phyloP scores from a whole-genome alignment of 2,888 invertebrate genomes.

The Drosophila infuscata region DNA sequence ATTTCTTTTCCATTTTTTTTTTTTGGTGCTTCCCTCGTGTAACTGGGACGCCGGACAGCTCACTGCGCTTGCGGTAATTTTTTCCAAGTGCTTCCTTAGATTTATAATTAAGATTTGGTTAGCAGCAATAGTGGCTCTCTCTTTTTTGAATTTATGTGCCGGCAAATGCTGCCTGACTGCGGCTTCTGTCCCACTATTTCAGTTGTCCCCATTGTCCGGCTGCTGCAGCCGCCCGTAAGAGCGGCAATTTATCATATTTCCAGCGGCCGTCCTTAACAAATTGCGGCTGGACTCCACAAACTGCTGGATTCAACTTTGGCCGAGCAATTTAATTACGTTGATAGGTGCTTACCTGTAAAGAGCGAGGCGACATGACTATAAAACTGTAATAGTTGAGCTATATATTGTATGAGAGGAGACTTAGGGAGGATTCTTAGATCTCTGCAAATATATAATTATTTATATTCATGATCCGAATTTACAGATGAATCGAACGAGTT shows the following conservation, averaged over 20 bases:
- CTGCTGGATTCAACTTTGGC: conserved; percentile 42
- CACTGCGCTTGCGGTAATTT: conserved; percentile 79
- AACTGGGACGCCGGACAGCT: conserved; percentile 39
- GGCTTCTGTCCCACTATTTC: conserved; percentile 11
- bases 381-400: conserved; percentile 3
- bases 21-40: conserved; percentile 19
- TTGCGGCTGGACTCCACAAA: conserved; percentile 48
- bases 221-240: conserved; percentile 50
- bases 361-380: conserved; percentile 3
- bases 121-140: conserved; percentile 77
- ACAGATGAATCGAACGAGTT: not conserved
- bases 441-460: not conserved
- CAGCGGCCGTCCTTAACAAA: conserved; percentile 50
- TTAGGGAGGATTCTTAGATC: not conserved
- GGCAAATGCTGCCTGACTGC: conserved; percentile 53
- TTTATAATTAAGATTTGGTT: conserved; percentile 84
- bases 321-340: conserved; percentile 69
- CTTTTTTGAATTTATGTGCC: conserved; percentile 80
- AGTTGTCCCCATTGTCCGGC: conserved; percentile 15
- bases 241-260: conserved; percentile 76
- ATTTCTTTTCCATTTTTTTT: conserved; percentile 26
- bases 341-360: conserved; percentile 49
- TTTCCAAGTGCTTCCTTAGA: conserved; percentile 82
- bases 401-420: not conserved
- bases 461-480: not conserved